Percentiles rank a stretch among this genome's conserved stretches.
phyloP scores from a whole-genome alignment of 2,113 vertebrate species.

The Python bivittatus region DNA sequence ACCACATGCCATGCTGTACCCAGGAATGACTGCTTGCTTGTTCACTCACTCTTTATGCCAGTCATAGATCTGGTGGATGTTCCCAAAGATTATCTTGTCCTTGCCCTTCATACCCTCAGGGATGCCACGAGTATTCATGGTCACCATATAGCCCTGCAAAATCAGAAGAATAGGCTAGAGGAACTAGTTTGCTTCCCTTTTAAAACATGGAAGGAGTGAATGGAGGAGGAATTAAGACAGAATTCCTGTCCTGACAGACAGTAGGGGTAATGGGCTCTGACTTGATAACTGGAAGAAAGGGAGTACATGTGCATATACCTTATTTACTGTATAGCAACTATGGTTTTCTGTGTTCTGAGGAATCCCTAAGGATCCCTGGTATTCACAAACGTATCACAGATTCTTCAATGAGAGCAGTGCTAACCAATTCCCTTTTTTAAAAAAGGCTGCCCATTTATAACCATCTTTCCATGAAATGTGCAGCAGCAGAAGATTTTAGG shows the following conservation, averaged over 20 bases:
- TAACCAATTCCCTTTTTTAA: background rate
- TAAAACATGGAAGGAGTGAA: background rate
- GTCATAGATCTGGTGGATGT: constrained; percentile 93
- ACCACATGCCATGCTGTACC: background rate
- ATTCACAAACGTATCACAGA: background rate
- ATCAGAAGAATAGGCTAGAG: background rate
- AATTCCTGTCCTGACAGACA: background rate
- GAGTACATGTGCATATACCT: background rate
- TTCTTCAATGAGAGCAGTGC: background rate
- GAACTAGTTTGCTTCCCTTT: background rate
- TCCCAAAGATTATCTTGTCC: constrained; percentile 92
- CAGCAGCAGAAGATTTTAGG: background rate
- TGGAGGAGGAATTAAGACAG: background rate
- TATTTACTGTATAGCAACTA: no score
- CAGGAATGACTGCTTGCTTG: background rate
- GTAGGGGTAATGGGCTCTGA: background rate
- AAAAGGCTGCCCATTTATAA: background rate
- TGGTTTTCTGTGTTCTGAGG: background rate
- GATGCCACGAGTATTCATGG: constrained; percentile 81
- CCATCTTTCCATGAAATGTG: background rate
- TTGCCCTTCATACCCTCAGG: constrained; percentile 90
- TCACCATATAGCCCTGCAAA: constrained; percentile 85
- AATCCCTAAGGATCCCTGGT: background rate
- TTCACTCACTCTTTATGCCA: constrained; percentile 91
- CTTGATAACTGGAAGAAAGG: background rate